These are phyloP conservation scores for Carduelis carduelis DNA, from an alignment of 2,797 vertebrate species.

Conservation along the genomic window DNA sequence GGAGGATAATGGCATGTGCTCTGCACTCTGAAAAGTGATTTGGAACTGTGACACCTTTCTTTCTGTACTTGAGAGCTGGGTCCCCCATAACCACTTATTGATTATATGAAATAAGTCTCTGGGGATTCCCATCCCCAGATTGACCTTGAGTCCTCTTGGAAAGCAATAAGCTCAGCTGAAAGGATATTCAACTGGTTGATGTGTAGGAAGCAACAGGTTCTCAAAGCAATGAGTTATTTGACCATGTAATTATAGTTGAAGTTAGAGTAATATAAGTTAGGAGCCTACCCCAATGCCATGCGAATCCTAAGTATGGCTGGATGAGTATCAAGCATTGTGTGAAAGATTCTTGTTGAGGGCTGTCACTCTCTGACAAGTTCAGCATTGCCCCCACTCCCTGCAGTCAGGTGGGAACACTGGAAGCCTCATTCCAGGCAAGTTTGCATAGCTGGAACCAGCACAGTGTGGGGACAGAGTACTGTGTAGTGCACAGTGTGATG, in stretches of 20 bases:
- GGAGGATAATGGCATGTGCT: not conserved
- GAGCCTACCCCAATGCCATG: not conserved
- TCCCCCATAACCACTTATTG: not conserved
- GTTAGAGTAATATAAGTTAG: not conserved
- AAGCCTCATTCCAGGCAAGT: not conserved
- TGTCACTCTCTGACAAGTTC: not conserved
- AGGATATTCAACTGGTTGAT: not conserved
- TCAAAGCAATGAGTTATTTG: not conserved
- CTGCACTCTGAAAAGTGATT: not conserved
- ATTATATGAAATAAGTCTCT: not conserved
- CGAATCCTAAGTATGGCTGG: not conserved
- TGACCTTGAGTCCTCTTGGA: not conserved
- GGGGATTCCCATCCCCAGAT: not conserved
- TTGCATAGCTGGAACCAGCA: fast-evolving
- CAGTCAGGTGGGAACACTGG: fast-evolving
- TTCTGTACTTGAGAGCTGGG: not conserved
- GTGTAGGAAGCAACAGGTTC: not conserved
- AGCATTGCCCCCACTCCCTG: fast-evolving
- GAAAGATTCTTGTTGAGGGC: not conserved
- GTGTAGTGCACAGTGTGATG: not conserved
- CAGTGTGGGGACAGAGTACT: no score
- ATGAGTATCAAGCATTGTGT: not conserved
- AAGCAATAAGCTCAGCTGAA: not conserved
- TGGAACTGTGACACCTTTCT: not conserved
- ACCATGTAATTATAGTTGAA: not conserved